A percentile compares a stretch with the other conserved stretches of the same genome.
These are phyloP conservation scores for Pantala flavescens DNA, from an alignment of 1,140 invertebrate genomes.

Conservation along the genomic window DNA sequence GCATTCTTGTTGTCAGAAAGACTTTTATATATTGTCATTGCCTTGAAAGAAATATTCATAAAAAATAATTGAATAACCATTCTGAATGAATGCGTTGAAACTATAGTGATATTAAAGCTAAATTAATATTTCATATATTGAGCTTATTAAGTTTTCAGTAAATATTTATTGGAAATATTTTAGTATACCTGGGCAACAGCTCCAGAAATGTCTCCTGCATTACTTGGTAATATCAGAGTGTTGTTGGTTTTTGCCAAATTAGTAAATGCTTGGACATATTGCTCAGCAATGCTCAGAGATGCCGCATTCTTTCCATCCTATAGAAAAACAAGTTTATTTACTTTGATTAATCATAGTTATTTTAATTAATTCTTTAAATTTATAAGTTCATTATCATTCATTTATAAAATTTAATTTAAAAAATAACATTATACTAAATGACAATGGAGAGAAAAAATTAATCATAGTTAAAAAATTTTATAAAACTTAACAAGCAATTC, in stretches of 20 bases:
- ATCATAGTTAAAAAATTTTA: no score
- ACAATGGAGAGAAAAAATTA: no score
- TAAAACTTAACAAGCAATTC: no score
- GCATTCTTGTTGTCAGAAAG: constrained; percentile 36
- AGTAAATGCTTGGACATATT: constrained; percentile 88
- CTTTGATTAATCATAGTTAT: not conserved
- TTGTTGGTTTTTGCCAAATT: constrained; percentile 88
- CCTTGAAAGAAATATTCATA: constrained; percentile 43
- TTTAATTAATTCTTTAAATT: constrained; percentile 7
- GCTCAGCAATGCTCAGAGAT: constrained; percentile 82
- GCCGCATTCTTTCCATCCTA: constrained; percentile 76
- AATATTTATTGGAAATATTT: constrained; percentile 17
- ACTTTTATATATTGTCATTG: constrained; percentile 57
- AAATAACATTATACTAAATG: no score
- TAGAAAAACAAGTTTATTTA: constrained; percentile 22
- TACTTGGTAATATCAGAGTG: constrained; percentile 86
- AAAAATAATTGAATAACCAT: no score
- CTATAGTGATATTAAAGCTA: no score
- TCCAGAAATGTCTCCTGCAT: constrained; percentile 73
- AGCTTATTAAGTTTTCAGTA: no score
- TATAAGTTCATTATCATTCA: not conserved
- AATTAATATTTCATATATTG: no score
- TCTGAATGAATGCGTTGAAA: no score
- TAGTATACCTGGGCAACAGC: constrained; percentile 68
- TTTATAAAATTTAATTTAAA: not conserved